phyloP scores from a whole-genome alignment of 2,113 vertebrate genomes.

The Amblyornis subalaris region DNA sequence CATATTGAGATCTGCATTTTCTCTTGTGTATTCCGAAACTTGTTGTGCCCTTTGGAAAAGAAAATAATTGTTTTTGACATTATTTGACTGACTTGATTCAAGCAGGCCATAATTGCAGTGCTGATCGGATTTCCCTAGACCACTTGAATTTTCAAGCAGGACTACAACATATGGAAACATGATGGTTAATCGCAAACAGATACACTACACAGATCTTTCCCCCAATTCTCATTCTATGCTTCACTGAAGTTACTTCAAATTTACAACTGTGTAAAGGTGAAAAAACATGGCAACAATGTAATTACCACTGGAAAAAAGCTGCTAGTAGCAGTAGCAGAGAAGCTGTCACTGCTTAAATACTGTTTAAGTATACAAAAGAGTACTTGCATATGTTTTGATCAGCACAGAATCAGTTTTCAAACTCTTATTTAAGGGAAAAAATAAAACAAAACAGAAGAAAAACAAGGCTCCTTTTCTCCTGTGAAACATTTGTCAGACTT shows the following conservation, averaged over 20 bases:
- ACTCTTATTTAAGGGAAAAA: background rate
- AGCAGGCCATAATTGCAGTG: constrained; percentile 74
- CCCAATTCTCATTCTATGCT: constrained; percentile 30
- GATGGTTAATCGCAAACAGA: constrained; percentile 80
- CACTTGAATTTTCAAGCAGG: constrained; percentile 60
- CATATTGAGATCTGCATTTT: constrained; percentile 68
- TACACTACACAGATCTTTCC: constrained; percentile 46
- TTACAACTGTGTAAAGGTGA: constrained; percentile 19
- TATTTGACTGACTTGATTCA: constrained; percentile 81
- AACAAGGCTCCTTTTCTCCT: background rate
- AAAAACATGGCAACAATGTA: constrained; percentile 14
- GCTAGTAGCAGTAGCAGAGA: background rate
- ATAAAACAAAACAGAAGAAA: background rate
- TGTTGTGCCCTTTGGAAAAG: constrained; percentile 60
- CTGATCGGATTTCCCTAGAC: constrained; percentile 75
- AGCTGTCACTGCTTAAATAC: background rate
- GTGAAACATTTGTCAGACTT: background rate
- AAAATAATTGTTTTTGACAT: constrained; percentile 83
- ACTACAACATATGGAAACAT: constrained; percentile 74
- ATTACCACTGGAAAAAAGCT: constrained; percentile 8
- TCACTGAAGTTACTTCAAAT: constrained; percentile 53
- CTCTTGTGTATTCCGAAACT: constrained; percentile 68
- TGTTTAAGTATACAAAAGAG: background rate
- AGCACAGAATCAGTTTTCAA: background rate
- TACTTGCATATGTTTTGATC: background rate